These are phyloP conservation scores for Papilio aristodemus DNA, from an alignment of 1,140 invertebrate genomes.

Conservation along the genomic window DNA sequence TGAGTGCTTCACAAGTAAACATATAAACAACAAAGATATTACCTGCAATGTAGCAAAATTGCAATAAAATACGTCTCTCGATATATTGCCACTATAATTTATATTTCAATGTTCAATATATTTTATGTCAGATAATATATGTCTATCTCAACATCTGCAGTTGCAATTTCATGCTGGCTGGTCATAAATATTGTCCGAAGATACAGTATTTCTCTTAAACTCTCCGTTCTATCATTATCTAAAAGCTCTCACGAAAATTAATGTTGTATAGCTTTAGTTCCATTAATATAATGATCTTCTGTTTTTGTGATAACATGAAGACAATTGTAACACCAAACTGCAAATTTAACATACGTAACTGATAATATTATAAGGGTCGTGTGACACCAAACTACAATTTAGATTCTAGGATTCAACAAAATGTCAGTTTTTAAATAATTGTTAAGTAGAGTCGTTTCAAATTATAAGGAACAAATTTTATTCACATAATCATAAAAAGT, in stretches of 20 bases:
- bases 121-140: conserved; percentile 1
- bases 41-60: not conserved
- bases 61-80: conserved; percentile 2
- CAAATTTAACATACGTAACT: too few species aligned
- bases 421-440: too few species aligned
- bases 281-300: not conserved
- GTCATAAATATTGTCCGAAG: conserved; percentile 11
- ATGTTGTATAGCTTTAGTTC: not conserved
- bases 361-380: too few species aligned
- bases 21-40: not conserved
- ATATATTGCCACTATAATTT: conserved; percentile 13
- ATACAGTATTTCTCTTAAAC: conserved; percentile 12
- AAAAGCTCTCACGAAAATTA: conserved; percentile 1
- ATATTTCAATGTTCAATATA: conserved; percentile 20
- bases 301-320: not conserved
- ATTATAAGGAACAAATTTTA: too few species aligned
- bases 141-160: not conserved
- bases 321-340: too few species aligned
- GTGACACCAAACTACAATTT: too few species aligned
- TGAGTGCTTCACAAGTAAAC: not conserved
- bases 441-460: too few species aligned
- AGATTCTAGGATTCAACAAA: too few species aligned
- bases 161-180: conserved; percentile 10
- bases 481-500: too few species aligned
- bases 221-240: conserved; percentile 3